Evolutionary conservation across 2,888 invertebrate genomes (phyloP), one percentile per base, ranked within the genome.

Genomic region (Apamea anceps): DNA sequence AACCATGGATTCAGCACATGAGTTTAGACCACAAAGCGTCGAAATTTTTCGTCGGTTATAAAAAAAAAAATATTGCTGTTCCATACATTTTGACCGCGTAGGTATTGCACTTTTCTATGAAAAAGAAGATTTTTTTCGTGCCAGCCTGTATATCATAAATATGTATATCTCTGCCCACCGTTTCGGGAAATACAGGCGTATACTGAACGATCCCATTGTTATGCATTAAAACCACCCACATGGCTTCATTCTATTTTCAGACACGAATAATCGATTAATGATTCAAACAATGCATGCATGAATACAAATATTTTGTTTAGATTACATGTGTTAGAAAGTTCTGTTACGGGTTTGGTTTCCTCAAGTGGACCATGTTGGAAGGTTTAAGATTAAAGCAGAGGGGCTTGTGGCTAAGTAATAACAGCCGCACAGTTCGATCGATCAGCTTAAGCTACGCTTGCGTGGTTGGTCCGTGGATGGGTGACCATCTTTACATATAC

Each of bases 221-320:
- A 74, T 32, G 51, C 67, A 74, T n/a, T 51, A 18, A 75, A 60
- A 13, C 57, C 48, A 62, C 67, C 62, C 65, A 71, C 57, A 80
- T 66, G 45, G 63, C 21, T 57, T 45, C 45, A 42, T 75, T 83
- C 79, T 82, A 79, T 79, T 79, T 75, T 45, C 15, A 75, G 42
- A 54, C 70, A 51, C 32, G 32, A 57, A 42, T 72, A 67, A 82
- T 82, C 82, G 74, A 82, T 82, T 42, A 65, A 57, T 32, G 57
- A 78, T 81, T 32, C 65, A 42, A 54, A 73, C 63, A 81, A 80
- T 66, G 70, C 65, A 65, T 10, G 65, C 28, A 42, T 37, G 77
- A 76, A 51, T 81, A 63, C 13, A 63, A 77, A 81, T 70, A 68
- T 73, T 81, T 70, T 73, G 62, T 32, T 54, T 15, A 62, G 32